Conservation (phyloP, 2,797 vertebrate species). For the Chelmon rostratus region DNA sequence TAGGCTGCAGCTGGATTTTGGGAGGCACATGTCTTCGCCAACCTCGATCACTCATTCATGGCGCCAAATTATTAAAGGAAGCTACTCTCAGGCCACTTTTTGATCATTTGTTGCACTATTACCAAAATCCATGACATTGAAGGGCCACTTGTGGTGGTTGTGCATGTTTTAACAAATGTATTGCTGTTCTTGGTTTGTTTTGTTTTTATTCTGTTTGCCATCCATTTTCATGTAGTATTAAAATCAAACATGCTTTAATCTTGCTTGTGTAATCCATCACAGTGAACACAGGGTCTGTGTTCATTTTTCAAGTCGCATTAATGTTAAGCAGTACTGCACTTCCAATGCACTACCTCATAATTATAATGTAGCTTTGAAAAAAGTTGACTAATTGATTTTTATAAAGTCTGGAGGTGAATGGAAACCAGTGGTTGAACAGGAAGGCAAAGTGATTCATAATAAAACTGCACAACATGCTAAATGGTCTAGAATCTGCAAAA, state of each 20-base stretch:
- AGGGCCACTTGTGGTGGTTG: no score
- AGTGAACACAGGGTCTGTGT: neutral
- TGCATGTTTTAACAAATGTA: neutral
- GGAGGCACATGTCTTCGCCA: slow-evolving; percentile 1
- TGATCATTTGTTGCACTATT: no score
- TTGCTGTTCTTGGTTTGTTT: neutral
- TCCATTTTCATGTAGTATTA: neutral
- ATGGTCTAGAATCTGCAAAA: neutral
- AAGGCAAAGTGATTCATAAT: neutral
- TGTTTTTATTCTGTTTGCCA: slow-evolving; percentile 1
- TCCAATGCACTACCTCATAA: neutral
- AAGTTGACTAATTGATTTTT: neutral
- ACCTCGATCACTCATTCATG: slow-evolving; percentile 1
- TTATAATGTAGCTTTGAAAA: neutral
- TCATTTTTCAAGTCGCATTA: neutral
- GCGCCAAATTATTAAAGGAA: neutral
- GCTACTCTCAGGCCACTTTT: neutral
- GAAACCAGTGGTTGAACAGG: neutral
- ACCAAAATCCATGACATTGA: no score
- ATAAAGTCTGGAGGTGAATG: neutral
- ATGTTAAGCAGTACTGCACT: neutral
- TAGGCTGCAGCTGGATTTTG: slow-evolving; percentile 39
- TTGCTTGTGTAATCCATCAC: neutral
- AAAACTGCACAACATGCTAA: neutral
- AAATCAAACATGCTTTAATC: neutral